These are phyloP conservation scores for Ryuthela nishihirai DNA, from an alignment of 2,888 invertebrate species.

Conservation along the genomic window DNA sequence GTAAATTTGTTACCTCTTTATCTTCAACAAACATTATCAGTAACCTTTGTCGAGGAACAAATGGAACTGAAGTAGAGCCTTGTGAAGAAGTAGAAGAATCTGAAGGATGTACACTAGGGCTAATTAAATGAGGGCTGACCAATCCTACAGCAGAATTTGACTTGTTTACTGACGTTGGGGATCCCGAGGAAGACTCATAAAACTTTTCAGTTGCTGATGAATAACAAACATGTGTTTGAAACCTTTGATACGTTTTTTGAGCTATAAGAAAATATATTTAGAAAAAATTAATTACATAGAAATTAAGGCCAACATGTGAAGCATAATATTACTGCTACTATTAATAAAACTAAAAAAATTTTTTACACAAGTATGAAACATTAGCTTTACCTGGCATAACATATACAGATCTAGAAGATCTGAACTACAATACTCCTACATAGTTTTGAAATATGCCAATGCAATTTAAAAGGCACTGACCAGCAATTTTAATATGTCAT, in stretches of 20 bases:
- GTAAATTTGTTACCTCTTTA: too few species aligned
- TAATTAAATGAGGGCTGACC: conserved; percentile 17
- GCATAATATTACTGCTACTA: too few species aligned
- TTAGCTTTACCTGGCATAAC: too few species aligned
- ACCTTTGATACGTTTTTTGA: conserved; percentile 54
- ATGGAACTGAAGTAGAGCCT: conserved; percentile 36
- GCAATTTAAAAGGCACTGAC: too few species aligned
- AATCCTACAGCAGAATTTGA: conserved; percentile 13
- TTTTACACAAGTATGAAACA: too few species aligned
- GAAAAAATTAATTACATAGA: too few species aligned
- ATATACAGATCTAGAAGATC: too few species aligned
- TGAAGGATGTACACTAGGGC: neutral
- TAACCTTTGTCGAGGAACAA: conserved; percentile 64
- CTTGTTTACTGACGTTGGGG: conserved; percentile 18
- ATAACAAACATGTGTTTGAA: conserved; percentile 47
- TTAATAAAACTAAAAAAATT: too few species aligned
- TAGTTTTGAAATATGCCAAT: too few species aligned
- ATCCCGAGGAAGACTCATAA: conserved; percentile 21
- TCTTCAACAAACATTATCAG: conserved; percentile 59
- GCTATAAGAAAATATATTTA: conserved; percentile 48
- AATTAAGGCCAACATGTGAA: too few species aligned
- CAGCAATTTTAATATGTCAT: too few species aligned
- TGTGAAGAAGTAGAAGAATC: neutral
- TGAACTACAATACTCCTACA: too few species aligned
- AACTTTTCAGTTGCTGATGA: conserved; percentile 2